Evolutionary conservation across 1,140 invertebrate species (phyloP).

Genomic region (Lethocerus indicus): DNA sequence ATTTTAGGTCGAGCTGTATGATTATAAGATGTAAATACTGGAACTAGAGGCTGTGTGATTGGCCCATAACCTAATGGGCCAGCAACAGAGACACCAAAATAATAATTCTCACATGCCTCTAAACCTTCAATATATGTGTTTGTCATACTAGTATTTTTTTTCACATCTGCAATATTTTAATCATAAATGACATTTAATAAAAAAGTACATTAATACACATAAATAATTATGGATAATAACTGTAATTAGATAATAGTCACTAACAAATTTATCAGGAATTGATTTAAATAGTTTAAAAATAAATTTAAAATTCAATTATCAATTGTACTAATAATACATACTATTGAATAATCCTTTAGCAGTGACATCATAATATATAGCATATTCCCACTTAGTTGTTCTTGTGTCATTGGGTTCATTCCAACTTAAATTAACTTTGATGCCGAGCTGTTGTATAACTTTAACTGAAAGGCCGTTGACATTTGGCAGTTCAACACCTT

Average conservation of each 20-base stretch:
- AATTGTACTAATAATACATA: no score
- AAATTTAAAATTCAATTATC: no score
- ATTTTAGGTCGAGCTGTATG: constrained; percentile 38
- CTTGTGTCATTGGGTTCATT: constrained; percentile 26
- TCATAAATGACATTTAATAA: background rate
- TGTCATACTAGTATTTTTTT: constrained; percentile 34
- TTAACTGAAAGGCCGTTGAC: no score
- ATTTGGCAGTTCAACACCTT: no score
- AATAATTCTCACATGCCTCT: constrained; percentile 51
- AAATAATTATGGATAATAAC: background rate
- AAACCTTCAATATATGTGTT: constrained; percentile 38
- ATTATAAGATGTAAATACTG: constrained; percentile 43
- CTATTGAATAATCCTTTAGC: constrained; percentile 8
- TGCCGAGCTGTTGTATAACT: no score
- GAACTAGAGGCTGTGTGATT: constrained; percentile 28
- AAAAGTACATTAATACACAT: background rate
- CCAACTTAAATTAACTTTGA: no score
- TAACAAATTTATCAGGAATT: background rate
- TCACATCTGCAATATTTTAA: constrained; percentile 27
- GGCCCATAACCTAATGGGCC: constrained; percentile 44
- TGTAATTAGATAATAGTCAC: background rate
- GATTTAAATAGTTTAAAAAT: background rate
- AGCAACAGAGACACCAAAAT: constrained; percentile 50
- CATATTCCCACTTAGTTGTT: constrained; percentile 39
- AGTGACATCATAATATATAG: constrained; percentile 36